phyloP scores from a whole-genome alignment of 2,797 vertebrate genomes.

The Netta rufina region DNA sequence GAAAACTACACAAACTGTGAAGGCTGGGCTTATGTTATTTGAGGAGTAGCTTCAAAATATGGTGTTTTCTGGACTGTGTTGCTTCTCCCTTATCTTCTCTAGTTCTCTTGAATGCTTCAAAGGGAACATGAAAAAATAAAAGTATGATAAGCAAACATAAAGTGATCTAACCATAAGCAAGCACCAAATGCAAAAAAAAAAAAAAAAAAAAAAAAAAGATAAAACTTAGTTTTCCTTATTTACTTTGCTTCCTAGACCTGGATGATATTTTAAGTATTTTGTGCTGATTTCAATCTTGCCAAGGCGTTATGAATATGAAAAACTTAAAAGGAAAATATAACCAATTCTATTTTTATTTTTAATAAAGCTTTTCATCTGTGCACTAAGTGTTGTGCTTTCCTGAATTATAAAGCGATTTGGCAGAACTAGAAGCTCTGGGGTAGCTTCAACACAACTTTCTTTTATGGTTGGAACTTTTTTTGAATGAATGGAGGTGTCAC shows the following conservation, averaged over 20 bases:
- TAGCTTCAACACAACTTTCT: neutral
- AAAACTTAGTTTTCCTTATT: neutral
- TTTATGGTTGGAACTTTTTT: neutral
- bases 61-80: neutral
- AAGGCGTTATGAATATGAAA: neutral
- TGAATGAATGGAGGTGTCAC: neutral
- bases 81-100: neutral
- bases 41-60: neutral
- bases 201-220: neutral
- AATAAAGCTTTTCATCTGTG: neutral
- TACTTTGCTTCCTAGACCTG: neutral
- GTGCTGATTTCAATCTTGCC: neutral
- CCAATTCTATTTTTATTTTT: neutral
- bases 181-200: neutral
- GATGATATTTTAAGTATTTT: neutral
- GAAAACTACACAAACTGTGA: neutral
- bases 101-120: neutral
- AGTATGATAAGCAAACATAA: neutral
- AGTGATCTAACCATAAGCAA: neutral
- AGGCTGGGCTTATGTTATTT: neutral
- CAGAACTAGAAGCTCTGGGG: constrained; percentile 1
- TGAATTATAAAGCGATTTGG: neutral
- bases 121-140: neutral
- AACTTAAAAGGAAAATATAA: neutral
- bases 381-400: neutral